These are phyloP conservation scores for Distichodus sexfasciatus DNA, from an alignment of 2,797 vertebrate species.

Conservation along the genomic window DNA sequence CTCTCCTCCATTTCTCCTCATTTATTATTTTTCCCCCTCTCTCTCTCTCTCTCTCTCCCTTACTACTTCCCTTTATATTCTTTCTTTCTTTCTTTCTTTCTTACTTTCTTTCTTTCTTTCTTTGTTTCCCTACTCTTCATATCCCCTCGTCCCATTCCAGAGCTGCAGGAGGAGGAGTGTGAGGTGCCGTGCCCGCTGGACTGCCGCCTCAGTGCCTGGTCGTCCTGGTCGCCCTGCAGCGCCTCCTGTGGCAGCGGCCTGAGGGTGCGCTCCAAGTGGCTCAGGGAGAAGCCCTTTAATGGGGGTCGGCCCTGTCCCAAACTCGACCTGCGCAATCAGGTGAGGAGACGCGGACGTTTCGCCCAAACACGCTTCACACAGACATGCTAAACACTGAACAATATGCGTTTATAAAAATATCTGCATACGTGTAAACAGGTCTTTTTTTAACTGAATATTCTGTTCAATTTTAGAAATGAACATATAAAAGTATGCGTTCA, in stretches of 20 bases:
- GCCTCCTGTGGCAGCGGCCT: slow-evolving; percentile 86
- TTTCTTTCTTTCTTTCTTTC: background rate
- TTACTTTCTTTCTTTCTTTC: background rate
- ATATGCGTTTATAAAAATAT: no score
- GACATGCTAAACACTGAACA: background rate
- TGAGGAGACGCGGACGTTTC: slow-evolving; percentile 63
- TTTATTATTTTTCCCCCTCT: background rate
- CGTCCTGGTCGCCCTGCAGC: slow-evolving; percentile 90
- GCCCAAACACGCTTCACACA: no score
- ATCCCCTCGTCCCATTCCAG: slow-evolving; percentile 71
- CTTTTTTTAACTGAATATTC: no score
- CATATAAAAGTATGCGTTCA: no score
- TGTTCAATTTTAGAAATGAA: no score
- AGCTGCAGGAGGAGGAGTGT: slow-evolving; percentile 87
- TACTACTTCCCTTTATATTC: background rate
- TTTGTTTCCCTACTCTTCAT: slow-evolving; percentile 3
- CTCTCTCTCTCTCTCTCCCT: background rate
- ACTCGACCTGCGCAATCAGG: slow-evolving; percentile 96
- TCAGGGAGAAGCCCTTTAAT: slow-evolving; percentile 96
- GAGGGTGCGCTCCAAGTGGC: slow-evolving; percentile 89
- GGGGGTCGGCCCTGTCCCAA: slow-evolving; percentile 93
- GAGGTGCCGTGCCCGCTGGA: slow-evolving; percentile 90
- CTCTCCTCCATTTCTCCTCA: background rate
- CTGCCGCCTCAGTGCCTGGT: slow-evolving; percentile 96
- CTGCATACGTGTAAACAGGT: no score